Base-by-base conservation (phyloP, 2,113 vertebrate genomes). In the Vicugna pacos region DNA sequence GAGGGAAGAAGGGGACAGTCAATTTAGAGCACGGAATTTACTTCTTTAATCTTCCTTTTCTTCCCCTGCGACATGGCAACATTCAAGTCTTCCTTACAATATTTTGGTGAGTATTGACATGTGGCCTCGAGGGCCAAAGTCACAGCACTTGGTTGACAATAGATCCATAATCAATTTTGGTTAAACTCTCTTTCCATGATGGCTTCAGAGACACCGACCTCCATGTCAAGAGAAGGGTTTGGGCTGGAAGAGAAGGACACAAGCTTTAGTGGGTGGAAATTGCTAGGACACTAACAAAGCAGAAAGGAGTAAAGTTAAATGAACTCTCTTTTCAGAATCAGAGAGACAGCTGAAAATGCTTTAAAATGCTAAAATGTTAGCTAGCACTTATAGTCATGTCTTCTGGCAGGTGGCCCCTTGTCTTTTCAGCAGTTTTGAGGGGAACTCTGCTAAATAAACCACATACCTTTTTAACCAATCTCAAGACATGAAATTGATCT, bases 401-500 rank as follows among this genome's bases (percentile, higher is more conserved):
- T 93, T 88, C 54, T 76, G n/a, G 67, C 65, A 52, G 28, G 60
- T 82, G 32, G 3, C 48, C 6, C 13, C 26, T 64, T 86, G 60
- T 10, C 77, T 72, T 87, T 89, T 91, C 35, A 91, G 30, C 52
- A 94, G 17, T 91, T 91, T 93, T 64, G 52, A 82, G 24, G 13
- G 50, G 13, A 69, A 48, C 8, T 88, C 67, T 81, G 42, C 60
- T 93, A 86, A 93, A 75, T 87, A 96, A 96, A 26, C 58, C 42
- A 48, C 72, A 62, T 81, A n/a, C 6, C 1, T 85, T 97, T 96
- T 85, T 56, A 93, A 89, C 20, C 20, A 42, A 91, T 50, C 48
- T 77, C 19, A 73, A 81, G 54, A 93, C 62, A 82, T 60, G 26
- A 94, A 93, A 95, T 93, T 77, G 73, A 93, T 95, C 82, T 82